phyloP scores from a whole-genome alignment of 2,888 invertebrate genomes.

The Gymnocheta viridis region DNA sequence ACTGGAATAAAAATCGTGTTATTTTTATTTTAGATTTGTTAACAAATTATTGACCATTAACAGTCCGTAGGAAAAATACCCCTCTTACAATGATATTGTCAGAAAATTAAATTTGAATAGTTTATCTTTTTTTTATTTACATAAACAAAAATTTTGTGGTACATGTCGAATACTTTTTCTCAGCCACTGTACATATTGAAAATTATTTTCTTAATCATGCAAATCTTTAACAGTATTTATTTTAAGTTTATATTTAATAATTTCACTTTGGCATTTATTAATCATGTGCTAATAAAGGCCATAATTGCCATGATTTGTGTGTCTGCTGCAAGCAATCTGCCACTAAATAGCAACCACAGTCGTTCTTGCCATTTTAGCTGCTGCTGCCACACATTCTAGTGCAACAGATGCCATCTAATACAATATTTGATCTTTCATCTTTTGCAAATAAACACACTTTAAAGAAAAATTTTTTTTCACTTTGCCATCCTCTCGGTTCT shows the following conservation, averaged over 20 bases:
- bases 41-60: too few relatives aligned
- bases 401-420: slow-evolving; percentile 33
- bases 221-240: not conserved
- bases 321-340: slow-evolving; percentile 31
- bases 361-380: not conserved
- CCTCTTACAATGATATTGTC: too few relatives aligned
- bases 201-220: not conserved
- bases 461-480: not conserved
- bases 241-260: slow-evolving; percentile 19
- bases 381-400: slow-evolving; percentile 7
- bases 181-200: not conserved
- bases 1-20: too few relatives aligned
- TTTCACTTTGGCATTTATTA: slow-evolving; percentile 48
- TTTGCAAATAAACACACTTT: slow-evolving; percentile 52
- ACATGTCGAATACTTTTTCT: not conserved
- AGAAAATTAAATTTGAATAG: too few relatives aligned
- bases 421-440: slow-evolving; percentile 40
- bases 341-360: not conserved
- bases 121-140: too few relatives aligned
- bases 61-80: too few relatives aligned
- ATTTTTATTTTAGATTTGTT: too few relatives aligned
- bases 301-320: slow-evolving; percentile 52
- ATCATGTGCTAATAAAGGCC: slow-evolving; percentile 58
- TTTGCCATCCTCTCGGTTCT: not conserved
- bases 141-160: too few relatives aligned